Conservation (phyloP, 2,888 invertebrate species). For the Drosophila limbata region DNA sequence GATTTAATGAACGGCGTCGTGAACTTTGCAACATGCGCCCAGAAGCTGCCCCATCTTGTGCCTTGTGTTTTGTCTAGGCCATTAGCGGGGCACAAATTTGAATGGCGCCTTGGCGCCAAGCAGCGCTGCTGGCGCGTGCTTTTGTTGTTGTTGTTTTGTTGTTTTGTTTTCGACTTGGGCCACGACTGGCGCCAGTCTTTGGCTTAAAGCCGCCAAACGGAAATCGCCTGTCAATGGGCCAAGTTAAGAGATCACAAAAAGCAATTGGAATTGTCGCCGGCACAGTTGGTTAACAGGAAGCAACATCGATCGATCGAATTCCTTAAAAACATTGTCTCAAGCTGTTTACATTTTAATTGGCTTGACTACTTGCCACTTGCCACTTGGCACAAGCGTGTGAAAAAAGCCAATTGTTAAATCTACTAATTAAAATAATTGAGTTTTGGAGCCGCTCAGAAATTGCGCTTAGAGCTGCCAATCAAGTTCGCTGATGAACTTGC, state of each 20-base stretch:
- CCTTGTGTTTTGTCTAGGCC: slow-evolving; percentile 34
- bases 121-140: slow-evolving; percentile 64
- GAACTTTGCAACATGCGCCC: slow-evolving; percentile 51
- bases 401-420: slow-evolving; percentile 55
- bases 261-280: slow-evolving; percentile 54
- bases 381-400: slow-evolving; percentile 51
- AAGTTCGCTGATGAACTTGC: slow-evolving; percentile 29
- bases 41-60: slow-evolving; percentile 9
- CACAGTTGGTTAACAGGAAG: slow-evolving; percentile 45
- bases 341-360: slow-evolving; percentile 58
- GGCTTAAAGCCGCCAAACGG: slow-evolving; percentile 54
- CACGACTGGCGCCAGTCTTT: slow-evolving; percentile 61
- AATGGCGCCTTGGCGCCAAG: slow-evolving; percentile 72
- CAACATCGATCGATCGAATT: slow-evolving; percentile 27
- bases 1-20: slow-evolving; percentile 75
- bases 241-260: slow-evolving; percentile 31
- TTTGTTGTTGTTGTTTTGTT: neutral
- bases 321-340: slow-evolving; percentile 16
- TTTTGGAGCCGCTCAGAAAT: slow-evolving; percentile 38
- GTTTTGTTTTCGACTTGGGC: slow-evolving; percentile 11
- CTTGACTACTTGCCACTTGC: slow-evolving; percentile 25
- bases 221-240: slow-evolving; percentile 73
- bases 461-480: slow-evolving; percentile 50
- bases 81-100: slow-evolving; percentile 68
- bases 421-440: slow-evolving; percentile 75